These are phyloP conservation scores for Cinclus mexicanus DNA, from an alignment of 2,113 vertebrate genomes.

Conservation along the genomic window DNA sequence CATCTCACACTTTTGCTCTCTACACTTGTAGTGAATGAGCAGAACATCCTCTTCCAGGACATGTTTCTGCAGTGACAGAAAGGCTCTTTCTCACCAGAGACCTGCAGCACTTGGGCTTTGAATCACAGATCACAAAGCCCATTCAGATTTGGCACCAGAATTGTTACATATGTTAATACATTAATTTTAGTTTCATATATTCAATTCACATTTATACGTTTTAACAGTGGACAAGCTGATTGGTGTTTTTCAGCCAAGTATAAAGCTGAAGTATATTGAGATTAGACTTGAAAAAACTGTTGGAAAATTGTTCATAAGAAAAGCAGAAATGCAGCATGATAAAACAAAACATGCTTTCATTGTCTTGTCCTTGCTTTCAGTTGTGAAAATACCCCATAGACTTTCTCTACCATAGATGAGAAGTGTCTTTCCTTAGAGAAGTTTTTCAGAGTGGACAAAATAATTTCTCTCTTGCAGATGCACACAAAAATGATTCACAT, in stretches of 20 bases:
- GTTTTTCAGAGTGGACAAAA: background rate
- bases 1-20: background rate
- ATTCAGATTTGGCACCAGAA: background rate
- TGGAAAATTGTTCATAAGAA: background rate
- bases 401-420: background rate
- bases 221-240: background rate
- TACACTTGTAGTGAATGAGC: background rate
- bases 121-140: background rate
- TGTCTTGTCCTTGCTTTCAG: background rate
- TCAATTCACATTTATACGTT: background rate
- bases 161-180: background rate
- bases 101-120: background rate
- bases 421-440: background rate
- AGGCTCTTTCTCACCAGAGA: background rate
- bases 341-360: background rate
- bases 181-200: background rate
- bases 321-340: background rate
- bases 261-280: background rate
- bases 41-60: background rate
- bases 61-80: background rate
- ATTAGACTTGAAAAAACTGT: background rate
- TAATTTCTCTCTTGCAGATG: background rate
- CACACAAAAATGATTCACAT: background rate
- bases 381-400: background rate
- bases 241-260: background rate